Base-by-base conservation (phyloP, 30 jellyfish, hydroid and myxozoan species). In the Pseudorhiza aurosa region DNA sequence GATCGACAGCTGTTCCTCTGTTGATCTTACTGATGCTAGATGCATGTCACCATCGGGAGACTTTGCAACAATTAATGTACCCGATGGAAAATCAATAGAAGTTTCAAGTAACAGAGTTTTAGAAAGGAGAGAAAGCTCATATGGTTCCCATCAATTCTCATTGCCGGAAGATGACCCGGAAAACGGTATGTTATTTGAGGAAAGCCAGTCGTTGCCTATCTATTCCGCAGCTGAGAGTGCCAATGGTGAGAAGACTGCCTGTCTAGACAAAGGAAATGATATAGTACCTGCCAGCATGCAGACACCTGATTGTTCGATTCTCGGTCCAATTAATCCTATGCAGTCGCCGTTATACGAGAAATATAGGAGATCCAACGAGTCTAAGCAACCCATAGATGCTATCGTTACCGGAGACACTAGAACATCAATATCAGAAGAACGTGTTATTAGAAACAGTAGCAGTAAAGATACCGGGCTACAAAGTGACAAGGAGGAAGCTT, bases 331-430 rank as follows among this genome's bases (percentile, higher is more conserved):
- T 22, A 64, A 64, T 33, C 77, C 77, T 6, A 64, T 64, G 77
- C 39, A 64, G 14, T 64, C 77, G 39, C 77, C 77, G 12, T 33
- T 64, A n/a, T 64, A 64, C 31, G 35, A 33, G 58, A 18, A 18
- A 22, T 31, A 14, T 21, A 64, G 21, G 37, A 12, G 19, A 33
- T 30, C 58, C 4, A 31, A 58, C 12, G 67, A 21, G 8, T 4
- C 15, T 8, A 4, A 24, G 19, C 15, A 14, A 4, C 27, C 27
- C 7, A 39, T 12, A 5, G 50, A 7, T 39, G 50, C 50, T 7
- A 12, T 39, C 12, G 50, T 12, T 39, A 39, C 7, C 12, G 50
- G 10, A 5, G 12, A 12, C 50, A 39, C 50, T 5, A 12, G 12
- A 7, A 5, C 7, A 5, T 39, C 50, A 7, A 39, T 5, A 7